Base-by-base conservation (phyloP, 2,797 vertebrate genomes). In the Mus spretus region DNA sequence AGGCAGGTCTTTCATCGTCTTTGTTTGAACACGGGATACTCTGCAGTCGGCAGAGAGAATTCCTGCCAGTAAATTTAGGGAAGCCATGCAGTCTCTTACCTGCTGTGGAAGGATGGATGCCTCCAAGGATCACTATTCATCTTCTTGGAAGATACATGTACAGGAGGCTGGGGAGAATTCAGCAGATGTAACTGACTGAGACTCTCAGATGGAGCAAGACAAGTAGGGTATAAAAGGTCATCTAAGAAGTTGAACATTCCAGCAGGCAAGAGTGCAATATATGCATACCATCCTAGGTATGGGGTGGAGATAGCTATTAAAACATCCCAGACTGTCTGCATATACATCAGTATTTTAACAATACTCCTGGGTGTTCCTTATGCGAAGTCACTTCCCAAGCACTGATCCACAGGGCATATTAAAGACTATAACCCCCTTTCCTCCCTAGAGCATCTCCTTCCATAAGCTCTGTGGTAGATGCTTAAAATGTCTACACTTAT, bases 1-100 rank as follows among this genome's bases (percentile, higher is more conserved):
- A 0, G 47, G 63, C 81, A 44, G 72, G 95, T 50, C 96, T 97
- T 94, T 96, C 72, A 95, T 97, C 81, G 85, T 85, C 55, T 0
- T 79, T 85, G 82, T 94, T 37, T 81, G 90, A 96, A 96, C 89
- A 82, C 0, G 3, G 57, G 53, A 90, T 83, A 20, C 72, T 53
- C 79, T 5, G 85, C 79, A 37, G 26, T 34, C 28, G 47, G 24
- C 34, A n/a, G 78, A 83, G 0, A 63, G 65, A 92, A 84, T 84
- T 94, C 67, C 89, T 79, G 37, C 88, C 70, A 47, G 85, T 80
- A 79, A 55, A 83, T 34, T 89, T 47, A 31, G 2, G 63, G 31
- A 90, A 96, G n/a, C 22, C 6, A 3, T 22, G 24, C 31, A 37
- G 50, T 91, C 72, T 93, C 74, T 96, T 61, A 72, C 94, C 65